These are phyloP conservation scores for Bombus cullumanus DNA, from an alignment of 1,140 invertebrate species.

Conservation along the genomic window DNA sequence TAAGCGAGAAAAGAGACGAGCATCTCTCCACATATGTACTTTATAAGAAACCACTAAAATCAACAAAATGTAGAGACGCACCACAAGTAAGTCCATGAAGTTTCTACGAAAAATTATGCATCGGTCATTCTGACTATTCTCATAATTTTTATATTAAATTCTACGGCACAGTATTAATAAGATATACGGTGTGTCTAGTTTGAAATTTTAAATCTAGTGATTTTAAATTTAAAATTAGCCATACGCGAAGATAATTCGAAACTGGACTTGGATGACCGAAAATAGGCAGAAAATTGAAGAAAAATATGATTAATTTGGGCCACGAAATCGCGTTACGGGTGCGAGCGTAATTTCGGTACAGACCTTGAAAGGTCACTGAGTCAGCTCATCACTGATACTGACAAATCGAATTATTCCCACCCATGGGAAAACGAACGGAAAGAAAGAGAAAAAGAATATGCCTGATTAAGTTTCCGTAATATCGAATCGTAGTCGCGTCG, in stretches of 20 bases:
- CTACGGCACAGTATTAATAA: background rate
- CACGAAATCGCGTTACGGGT: background rate
- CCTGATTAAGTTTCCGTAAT: slow-evolving; percentile 40
- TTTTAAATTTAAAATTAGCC: background rate
- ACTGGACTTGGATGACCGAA: background rate
- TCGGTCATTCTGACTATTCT: too few relatives aligned
- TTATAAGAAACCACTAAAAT: too few relatives aligned
- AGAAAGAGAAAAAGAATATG: slow-evolving; percentile 1
- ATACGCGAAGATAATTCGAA: background rate
- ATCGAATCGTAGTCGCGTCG: slow-evolving; percentile 27
- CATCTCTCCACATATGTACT: too few relatives aligned
- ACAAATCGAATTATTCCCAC: slow-evolving; percentile 29
- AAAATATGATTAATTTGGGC: slow-evolving; percentile 11
- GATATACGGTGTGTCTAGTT: background rate
- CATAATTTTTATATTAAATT: too few relatives aligned
- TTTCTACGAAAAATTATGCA: background rate
- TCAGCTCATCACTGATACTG: background rate
- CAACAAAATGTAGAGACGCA: too few relatives aligned
- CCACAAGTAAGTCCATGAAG: background rate
- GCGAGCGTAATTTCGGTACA: background rate
- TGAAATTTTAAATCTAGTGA: background rate
- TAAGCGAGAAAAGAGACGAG: too few relatives aligned
- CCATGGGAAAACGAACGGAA: background rate
- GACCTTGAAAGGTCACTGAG: background rate
- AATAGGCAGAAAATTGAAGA: background rate